A percentile compares a stretch with the other conserved stretches of the same genome.
These are phyloP conservation scores for Pomacea canaliculata DNA, from an alignment of 2,888 invertebrate genomes.

Conservation along the genomic window DNA sequence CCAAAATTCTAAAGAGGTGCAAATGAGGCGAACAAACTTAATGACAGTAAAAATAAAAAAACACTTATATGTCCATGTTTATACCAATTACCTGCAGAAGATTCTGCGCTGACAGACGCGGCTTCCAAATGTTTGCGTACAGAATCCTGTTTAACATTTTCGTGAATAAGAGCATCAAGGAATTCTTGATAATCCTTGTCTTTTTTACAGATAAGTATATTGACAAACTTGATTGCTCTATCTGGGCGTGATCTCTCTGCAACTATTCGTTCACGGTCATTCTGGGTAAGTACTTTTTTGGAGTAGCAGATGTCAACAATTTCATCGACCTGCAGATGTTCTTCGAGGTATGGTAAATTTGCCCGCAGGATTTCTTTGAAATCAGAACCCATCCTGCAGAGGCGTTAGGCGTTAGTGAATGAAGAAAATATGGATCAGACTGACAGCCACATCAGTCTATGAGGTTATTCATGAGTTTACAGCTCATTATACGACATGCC, in stretches of 20 bases:
- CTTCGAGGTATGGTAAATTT: slow-evolving; percentile 12
- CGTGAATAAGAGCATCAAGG: neutral
- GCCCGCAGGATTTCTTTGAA: neutral
- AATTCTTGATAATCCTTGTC: slow-evolving; percentile 13
- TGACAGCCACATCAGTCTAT: no score
- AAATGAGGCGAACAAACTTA: no score
- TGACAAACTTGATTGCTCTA: slow-evolving; percentile 15
- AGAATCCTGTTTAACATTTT: neutral
- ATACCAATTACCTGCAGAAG: no score
- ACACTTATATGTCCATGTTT: no score
- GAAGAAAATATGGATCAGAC: no score
- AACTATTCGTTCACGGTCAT: slow-evolving; percentile 12
- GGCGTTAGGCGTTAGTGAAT: neutral
- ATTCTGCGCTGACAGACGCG: neutral
- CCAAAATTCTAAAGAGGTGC: no score
- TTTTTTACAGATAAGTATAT: slow-evolving; percentile 16
- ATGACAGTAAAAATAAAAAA: no score
- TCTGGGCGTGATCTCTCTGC: slow-evolving; percentile 20
- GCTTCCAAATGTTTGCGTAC: neutral
- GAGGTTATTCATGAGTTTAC: no score
- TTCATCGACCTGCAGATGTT: slow-evolving; percentile 10
- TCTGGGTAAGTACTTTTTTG: neutral
- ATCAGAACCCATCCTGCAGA: neutral
- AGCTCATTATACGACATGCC: neutral
- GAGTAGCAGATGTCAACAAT: slow-evolving; percentile 1